Conservation (phyloP, 2,888 invertebrate species). For the Podotricha telesiphe region DNA sequence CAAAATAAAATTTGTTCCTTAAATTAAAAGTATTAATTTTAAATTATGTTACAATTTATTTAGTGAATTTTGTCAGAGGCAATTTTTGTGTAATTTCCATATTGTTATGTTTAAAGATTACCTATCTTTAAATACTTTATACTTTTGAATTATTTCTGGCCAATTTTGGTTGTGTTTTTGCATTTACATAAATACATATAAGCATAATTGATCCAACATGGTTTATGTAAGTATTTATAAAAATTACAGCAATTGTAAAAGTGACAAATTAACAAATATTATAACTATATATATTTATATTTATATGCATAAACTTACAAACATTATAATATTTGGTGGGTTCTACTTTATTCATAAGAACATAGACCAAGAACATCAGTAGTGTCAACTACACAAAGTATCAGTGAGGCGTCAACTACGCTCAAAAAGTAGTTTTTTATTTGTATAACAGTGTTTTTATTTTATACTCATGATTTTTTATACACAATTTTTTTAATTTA, state of each 20-base stretch:
- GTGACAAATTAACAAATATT: neutral
- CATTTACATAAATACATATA: constrained; percentile 14
- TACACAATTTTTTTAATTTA: neutral
- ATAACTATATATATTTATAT: too few relatives aligned
- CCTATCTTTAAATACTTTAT: constrained; percentile 11
- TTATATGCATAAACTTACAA: neutral
- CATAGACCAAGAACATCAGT: neutral
- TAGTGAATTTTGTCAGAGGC: constrained; percentile 2
- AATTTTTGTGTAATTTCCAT: constrained; percentile 3
- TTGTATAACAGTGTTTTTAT: neutral
- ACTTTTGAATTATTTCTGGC: neutral
- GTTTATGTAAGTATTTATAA: neutral
- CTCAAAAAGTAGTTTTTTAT: neutral
- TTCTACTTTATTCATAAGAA: neutral
- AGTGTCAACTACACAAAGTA: too few relatives aligned
- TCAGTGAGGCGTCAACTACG: too few relatives aligned
- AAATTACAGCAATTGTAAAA: neutral
- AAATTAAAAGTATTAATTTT: constrained; percentile 23
- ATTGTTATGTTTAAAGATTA: constrained; percentile 3
- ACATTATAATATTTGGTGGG: too few relatives aligned
- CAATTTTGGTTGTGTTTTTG: constrained; percentile 25
- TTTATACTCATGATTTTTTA: neutral
- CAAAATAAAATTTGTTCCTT: constrained; percentile 22
- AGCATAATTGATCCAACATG: neutral
- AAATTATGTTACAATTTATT: constrained; percentile 2